phyloP scores from a whole-genome alignment of 2,888 invertebrate genomes.

The Drosophila macrothrix region DNA sequence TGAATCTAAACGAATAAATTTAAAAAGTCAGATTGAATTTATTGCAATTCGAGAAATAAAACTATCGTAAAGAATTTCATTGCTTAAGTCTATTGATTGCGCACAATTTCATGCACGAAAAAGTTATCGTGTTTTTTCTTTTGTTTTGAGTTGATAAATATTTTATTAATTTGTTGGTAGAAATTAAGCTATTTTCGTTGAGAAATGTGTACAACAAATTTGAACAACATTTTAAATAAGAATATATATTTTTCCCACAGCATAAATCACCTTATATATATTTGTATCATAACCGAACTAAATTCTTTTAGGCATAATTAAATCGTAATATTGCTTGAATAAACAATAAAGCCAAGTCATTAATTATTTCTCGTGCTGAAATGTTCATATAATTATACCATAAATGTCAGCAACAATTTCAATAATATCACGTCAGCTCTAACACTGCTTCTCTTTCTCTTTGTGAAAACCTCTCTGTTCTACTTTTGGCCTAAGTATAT shows the following conservation, averaged over 20 bases:
- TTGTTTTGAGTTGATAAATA: not conserved
- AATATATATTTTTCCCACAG: not conserved
- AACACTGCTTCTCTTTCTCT: not conserved
- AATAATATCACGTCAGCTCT: not conserved
- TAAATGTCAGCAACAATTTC: slow-evolving; percentile 1
- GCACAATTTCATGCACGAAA: not conserved
- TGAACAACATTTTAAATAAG: not conserved
- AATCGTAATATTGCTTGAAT: not conserved
- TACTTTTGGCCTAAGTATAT: not conserved
- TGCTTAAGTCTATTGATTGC: not conserved
- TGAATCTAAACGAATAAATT: not conserved
- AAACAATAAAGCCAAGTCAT: slow-evolving; percentile 2
- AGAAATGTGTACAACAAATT: not conserved
- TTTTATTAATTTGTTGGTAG: not conserved
- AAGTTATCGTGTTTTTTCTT: not conserved
- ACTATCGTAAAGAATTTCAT: not conserved
- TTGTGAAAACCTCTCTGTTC: not conserved
- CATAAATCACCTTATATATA: not conserved
- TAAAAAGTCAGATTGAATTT: not conserved
- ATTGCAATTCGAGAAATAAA: not conserved
- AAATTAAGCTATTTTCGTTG: not conserved
- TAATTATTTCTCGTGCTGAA: slow-evolving; percentile 5
- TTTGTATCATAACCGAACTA: not conserved
- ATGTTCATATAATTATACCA: not conserved
- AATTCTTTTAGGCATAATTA: not conserved